Base-by-base conservation (phyloP, 2,113 vertebrate species). In the Pedionomus torquatus region DNA sequence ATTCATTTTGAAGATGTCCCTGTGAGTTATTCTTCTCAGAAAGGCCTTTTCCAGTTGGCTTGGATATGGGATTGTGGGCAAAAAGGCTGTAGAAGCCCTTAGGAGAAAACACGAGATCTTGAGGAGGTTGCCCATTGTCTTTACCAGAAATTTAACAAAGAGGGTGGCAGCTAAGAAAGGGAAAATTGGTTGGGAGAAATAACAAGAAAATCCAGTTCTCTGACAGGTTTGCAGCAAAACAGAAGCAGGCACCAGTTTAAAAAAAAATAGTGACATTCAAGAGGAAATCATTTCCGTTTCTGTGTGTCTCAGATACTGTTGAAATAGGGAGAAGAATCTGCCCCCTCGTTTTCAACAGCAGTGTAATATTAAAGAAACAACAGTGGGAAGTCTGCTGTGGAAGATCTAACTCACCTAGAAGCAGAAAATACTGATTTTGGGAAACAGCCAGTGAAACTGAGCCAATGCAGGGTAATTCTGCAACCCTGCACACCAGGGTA, bases 1-100 rank as follows among this genome's bases (percentile, higher is more conserved):
- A 97, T 99, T 58, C 97, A 85, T 84, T 99, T 99, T 64, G 98
- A 99, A 57, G 98, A 99, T 0, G 99, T 99, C 23, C 99, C 99
- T 41, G 99, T 99, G 95, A 99, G 99, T 98, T 74, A 4, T 55
- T 76, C 5, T 11, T 24, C 72, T 5, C 52, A 65, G 12, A 26
- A 11, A 75, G 23, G 51, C 58, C 65, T 48, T 25, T 20, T 9
- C 25, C 52, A 28, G 12, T 43, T 23, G 44, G 74, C 57, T 37
- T 25, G 48, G 49, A 30, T 30, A 14, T 1, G 13, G n/a, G 41
- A 3, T 1, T 25, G 35, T 15, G 41, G 81, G 68, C 10, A 66
- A 49, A 78, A 63, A 70, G 13, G 9, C 11, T 31, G 33, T 37
- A 75, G 28, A 30, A 55, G 21, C 57, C 46, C 55, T 58, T 14